Evolutionary conservation across 2,888 invertebrate genomes (phyloP), one percentile per base, ranked within the genome.

Genomic region (Tachina lurida): DNA sequence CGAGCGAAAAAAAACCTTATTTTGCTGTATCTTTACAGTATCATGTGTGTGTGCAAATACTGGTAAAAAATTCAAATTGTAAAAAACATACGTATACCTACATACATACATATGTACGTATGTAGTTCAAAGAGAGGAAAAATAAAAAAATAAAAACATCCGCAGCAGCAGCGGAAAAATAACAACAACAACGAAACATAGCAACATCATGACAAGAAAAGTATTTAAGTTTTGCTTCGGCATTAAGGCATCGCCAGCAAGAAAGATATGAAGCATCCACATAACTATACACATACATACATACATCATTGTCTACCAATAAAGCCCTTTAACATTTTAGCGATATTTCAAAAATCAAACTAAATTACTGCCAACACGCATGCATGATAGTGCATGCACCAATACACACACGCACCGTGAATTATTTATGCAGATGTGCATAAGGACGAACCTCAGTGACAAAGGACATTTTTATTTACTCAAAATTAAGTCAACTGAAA

Each of bases 291-390:
- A 7, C 0, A 7, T 31, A 31, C 31, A 31, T 31, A 31, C 31
- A 1, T 31, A 67, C 76, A 86, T 86, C 86, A 86, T 80, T 83
- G 86, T 83, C 79, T 86, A 71, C 79, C 79, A 83, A 86, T 86
- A 82, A 62, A 79, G 83, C 47, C 86, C 83, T 86, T 79, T 86
- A 83, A 86, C 86, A 86, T 86, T 79, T 71, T 54, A 70, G 83
- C 83, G 83, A 83, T 83, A 80, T 86, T 86, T 86, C 86, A 86
- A 83, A 83, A 86, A 86, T 86, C 86, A 86, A 86, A 86, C 86
- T 76, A 86, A 80, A 83, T 86, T 86, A 80, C 79, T 75, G 76
- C 62, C 76, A 86, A 73, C 75, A 75, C 73, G 83, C 75, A 83
- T 75, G 65, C 65, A 78, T 65, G 79, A 80, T 73, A 80, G 79